Evolutionary conservation across 2,888 invertebrate species (phyloP).

Genomic region (Girardia tigrina): DNA sequence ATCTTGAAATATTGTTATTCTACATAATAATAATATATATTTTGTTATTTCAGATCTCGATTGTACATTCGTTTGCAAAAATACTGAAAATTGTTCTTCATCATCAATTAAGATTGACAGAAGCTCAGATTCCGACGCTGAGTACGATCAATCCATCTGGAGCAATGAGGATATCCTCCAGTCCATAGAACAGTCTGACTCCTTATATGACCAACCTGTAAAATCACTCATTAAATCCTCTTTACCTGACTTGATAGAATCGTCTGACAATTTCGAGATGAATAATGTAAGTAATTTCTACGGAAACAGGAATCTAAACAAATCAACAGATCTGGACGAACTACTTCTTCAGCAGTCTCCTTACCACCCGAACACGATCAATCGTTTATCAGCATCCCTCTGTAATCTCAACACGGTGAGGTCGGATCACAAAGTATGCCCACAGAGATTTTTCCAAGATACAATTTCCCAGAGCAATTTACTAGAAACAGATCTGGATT

Average conservation of each 20-base stretch:
- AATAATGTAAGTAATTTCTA: background rate
- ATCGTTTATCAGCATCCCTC: background rate
- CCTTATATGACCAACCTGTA: background rate
- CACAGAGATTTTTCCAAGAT: background rate
- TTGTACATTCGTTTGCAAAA: background rate
- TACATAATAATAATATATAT: no score
- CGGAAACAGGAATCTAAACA: background rate
- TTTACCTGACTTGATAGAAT: background rate
- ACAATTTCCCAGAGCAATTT: background rate
- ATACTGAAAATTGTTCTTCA: background rate
- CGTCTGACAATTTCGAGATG: background rate
- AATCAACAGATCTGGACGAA: constrained; percentile 23
- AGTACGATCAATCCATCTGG: background rate
- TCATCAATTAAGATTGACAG: background rate
- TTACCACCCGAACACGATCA: background rate
- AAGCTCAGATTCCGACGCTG: constrained; percentile 4
- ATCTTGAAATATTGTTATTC: no score
- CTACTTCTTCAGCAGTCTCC: background rate
- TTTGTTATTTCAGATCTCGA: constrained; percentile 1
- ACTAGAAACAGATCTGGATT: constrained; percentile 12
- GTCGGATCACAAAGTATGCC: background rate
- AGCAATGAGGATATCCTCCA: constrained; percentile 16
- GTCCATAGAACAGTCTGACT: constrained; percentile 3
- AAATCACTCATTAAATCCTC: background rate
- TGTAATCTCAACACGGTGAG: background rate